Percentiles rank a stretch among this genome's conserved stretches.
These are phyloP conservation scores for Macropis europaea DNA, from an alignment of 2,888 invertebrate genomes.

Conservation along the genomic window DNA sequence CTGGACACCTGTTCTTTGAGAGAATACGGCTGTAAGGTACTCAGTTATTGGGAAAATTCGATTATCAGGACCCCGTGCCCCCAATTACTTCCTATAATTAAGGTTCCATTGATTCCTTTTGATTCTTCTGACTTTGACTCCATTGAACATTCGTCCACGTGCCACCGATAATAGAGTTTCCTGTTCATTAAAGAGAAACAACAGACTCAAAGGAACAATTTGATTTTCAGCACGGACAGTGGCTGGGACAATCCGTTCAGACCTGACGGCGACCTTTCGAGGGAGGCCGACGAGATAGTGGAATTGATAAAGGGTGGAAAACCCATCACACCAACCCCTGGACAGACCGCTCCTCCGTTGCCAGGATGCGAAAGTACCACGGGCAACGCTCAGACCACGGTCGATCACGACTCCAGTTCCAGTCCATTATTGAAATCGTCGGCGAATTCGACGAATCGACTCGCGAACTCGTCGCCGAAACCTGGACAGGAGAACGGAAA, in stretches of 20 bases:
- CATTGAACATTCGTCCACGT: no score
- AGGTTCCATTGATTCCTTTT: no score
- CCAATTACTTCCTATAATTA: no score
- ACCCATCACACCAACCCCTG: constrained; percentile 87
- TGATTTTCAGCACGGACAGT: constrained; percentile 90
- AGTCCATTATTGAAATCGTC: constrained; percentile 73
- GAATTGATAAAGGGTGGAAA: constrained; percentile 95
- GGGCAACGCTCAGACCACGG: constrained; percentile 61
- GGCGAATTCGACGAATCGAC: constrained; percentile 69
- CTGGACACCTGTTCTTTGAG: no score
- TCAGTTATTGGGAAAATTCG: no score
- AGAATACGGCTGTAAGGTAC: no score
- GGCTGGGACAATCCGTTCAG: constrained; percentile 99
- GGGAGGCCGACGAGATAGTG: constrained; percentile 97
- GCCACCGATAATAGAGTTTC: no score
- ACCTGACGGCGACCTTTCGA: constrained; percentile 96
- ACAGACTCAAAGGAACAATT: not conserved
- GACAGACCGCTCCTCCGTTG: constrained; percentile 81
- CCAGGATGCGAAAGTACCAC: constrained; percentile 79
- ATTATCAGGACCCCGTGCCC: no score
- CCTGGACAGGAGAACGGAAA: constrained; percentile 76
- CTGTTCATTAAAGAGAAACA: no score
- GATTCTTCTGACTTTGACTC: no score
- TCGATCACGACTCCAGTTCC: constrained; percentile 74
- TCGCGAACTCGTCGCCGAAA: constrained; percentile 65